These are phyloP conservation scores for Apeira syringaria DNA, from an alignment of 2,888 invertebrate genomes.

Conservation along the genomic window DNA sequence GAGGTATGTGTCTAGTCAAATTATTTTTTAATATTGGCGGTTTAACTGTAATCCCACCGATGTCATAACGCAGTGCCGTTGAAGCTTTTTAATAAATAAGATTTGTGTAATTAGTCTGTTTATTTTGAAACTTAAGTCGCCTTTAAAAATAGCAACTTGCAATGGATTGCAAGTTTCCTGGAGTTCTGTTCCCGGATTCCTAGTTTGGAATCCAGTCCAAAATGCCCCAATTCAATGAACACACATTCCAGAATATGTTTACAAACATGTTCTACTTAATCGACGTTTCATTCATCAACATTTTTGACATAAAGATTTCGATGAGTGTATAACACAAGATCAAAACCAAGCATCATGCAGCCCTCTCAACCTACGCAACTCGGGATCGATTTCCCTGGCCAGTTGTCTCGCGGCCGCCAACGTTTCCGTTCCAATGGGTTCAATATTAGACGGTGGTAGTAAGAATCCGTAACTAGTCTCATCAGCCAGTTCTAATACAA, in stretches of 20 bases:
- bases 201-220: too few species aligned
- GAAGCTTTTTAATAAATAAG: conserved; percentile 45
- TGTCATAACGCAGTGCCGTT: conserved; percentile 48
- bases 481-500: conserved; percentile 41
- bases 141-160: too few species aligned
- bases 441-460: conserved; percentile 38
- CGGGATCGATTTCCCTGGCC: conserved; percentile 29
- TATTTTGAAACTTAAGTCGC: conserved; percentile 26
- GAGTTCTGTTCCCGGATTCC: too few species aligned
- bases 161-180: too few species aligned
- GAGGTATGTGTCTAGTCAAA: conserved; percentile 48
- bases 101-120: conserved; percentile 42
- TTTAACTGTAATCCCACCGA: conserved; percentile 27
- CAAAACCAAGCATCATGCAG: conserved; percentile 33
- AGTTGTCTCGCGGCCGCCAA: conserved; percentile 35
- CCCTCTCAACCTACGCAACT: conserved; percentile 2
- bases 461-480: conserved; percentile 41
- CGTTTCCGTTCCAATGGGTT: conserved; percentile 40
- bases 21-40: conserved; percentile 35
- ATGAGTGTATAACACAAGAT: conserved; percentile 1
- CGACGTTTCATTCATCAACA: too few species aligned
- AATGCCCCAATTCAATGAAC: too few species aligned
- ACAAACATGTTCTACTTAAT: too few species aligned
- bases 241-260: too few species aligned
- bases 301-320: not conserved